Evolutionary conservation across 2,113 vertebrate species (phyloP).

Genomic region (Lucifuga dentata): DNA sequence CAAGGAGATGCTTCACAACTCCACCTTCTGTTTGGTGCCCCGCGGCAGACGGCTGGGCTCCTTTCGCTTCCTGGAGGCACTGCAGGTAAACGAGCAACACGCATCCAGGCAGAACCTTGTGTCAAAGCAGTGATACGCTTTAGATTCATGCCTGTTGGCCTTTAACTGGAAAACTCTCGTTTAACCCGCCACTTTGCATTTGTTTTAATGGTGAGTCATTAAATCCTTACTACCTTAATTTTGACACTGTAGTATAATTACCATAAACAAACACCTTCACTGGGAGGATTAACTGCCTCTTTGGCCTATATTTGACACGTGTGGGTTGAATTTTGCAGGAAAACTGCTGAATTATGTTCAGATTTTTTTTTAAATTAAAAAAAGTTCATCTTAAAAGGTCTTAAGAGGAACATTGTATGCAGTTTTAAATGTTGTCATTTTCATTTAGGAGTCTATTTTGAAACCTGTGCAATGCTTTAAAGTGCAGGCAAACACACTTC

Average conservation of each 20-base stretch:
- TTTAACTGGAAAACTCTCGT: slow-evolving; percentile 5
- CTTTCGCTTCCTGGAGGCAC: slow-evolving; percentile 92
- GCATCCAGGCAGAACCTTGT: background rate
- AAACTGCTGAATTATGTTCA: background rate
- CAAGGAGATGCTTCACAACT: slow-evolving; percentile 99
- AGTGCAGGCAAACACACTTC: no score
- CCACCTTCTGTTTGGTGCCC: slow-evolving; percentile 99
- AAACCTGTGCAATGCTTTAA: no score
- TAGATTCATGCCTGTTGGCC: slow-evolving; percentile 15
- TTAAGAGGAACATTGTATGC: no score
- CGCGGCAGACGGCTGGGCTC: slow-evolving; percentile 97
- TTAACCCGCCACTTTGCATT: slow-evolving; percentile 18
- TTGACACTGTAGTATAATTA: slow-evolving; percentile 36
- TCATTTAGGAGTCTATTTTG: no score
- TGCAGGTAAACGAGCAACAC: slow-evolving; percentile 64
- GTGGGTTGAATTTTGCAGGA: slow-evolving; percentile 1
- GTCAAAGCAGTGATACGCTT: background rate
- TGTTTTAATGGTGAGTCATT: slow-evolving; percentile 21
- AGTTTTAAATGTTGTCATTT: no score
- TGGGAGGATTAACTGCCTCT: slow-evolving; percentile 22
- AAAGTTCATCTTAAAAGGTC: no score
- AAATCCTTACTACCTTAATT: slow-evolving; percentile 34
- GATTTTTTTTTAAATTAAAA: no score
- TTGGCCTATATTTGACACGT: background rate
- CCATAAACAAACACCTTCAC: slow-evolving; percentile 36